phyloP scores from a whole-genome alignment of 35 echinoderm and acorn worm genomes.

The Apostichopus japonicus region DNA sequence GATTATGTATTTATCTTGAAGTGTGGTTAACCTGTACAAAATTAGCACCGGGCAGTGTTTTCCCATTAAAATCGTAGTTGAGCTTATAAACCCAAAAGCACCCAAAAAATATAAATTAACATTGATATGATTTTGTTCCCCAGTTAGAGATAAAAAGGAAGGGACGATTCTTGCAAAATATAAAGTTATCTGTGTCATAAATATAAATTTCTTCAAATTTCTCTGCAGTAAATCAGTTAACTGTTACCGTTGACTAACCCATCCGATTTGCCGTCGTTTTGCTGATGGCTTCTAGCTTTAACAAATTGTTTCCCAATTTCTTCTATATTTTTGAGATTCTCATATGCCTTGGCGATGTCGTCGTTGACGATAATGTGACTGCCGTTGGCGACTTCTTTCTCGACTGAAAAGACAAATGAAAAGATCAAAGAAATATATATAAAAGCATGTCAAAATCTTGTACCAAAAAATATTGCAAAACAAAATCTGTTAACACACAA shows the following conservation, averaged over 20 bases:
- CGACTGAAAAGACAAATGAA: conserved; percentile 36
- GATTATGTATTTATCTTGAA: too few relatives aligned
- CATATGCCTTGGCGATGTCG: conserved; percentile 72
- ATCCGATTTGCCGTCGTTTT: conserved; percentile 32
- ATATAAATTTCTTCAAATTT: background rate
- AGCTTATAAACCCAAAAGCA: background rate
- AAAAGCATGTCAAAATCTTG: too few relatives aligned
- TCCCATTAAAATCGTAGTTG: background rate
- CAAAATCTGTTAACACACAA: too few relatives aligned
- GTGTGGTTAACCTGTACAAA: too few relatives aligned
- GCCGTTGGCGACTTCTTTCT: conserved; percentile 52
- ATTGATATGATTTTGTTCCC: background rate
- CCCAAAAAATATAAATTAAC: background rate
- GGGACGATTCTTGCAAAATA: background rate
- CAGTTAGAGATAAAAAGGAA: background rate
- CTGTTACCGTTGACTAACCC: conserved; percentile 8
- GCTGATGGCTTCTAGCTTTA: conserved; percentile 53
- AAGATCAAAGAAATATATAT: background rate
- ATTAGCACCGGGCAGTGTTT: too few relatives aligned
- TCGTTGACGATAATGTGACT: conserved; percentile 76
- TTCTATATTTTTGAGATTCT: conserved; percentile 59
- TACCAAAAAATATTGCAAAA: too few relatives aligned
- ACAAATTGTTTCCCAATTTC: conserved; percentile 45
- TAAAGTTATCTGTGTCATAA: background rate
- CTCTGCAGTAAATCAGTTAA: background rate